phyloP scores from a whole-genome alignment of 2,888 invertebrate species.

The Diplolepis rosae region DNA sequence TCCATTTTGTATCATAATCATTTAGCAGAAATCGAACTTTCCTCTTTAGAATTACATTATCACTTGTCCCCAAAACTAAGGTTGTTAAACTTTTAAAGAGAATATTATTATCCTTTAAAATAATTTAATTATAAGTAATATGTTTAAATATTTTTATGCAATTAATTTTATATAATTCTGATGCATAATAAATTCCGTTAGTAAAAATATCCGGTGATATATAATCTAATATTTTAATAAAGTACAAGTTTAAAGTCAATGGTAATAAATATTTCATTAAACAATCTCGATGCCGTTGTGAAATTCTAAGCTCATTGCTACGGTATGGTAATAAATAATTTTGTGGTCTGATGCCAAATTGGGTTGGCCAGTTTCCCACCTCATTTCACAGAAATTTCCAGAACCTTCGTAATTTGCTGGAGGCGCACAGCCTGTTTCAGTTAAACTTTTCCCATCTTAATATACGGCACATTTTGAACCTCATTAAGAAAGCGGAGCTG shows the following conservation, averaged over 20 bases:
- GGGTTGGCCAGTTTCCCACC: constrained; percentile 23
- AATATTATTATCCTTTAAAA: too few relatives aligned
- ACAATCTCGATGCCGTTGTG: background rate
- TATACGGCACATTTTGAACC: constrained; percentile 15
- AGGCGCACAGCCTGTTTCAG: constrained; percentile 17
- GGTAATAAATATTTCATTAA: background rate
- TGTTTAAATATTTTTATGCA: too few relatives aligned
- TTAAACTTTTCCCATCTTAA: constrained; percentile 32
- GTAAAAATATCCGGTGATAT: too few relatives aligned
- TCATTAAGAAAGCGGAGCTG: constrained; percentile 4
- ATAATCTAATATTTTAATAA: background rate
- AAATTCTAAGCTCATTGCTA: background rate
- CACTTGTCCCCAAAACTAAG: too few relatives aligned
- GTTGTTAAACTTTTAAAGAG: too few relatives aligned
- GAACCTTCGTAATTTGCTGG: constrained; percentile 1
- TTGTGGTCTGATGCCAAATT: constrained; percentile 6
- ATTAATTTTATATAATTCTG: too few relatives aligned
- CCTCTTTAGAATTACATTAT: background rate
- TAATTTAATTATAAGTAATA: too few relatives aligned
- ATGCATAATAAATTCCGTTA: too few relatives aligned
- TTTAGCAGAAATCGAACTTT: background rate
- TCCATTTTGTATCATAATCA: background rate
- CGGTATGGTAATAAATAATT: constrained; percentile 14
- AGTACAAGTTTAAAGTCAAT: background rate
- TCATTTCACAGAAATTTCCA: constrained; percentile 4